Percentiles rank a stretch among this genome's conserved stretches.
These are phyloP conservation scores for Podarcis siculus DNA, from an alignment of 2,797 vertebrate species.

Conservation along the genomic window DNA sequence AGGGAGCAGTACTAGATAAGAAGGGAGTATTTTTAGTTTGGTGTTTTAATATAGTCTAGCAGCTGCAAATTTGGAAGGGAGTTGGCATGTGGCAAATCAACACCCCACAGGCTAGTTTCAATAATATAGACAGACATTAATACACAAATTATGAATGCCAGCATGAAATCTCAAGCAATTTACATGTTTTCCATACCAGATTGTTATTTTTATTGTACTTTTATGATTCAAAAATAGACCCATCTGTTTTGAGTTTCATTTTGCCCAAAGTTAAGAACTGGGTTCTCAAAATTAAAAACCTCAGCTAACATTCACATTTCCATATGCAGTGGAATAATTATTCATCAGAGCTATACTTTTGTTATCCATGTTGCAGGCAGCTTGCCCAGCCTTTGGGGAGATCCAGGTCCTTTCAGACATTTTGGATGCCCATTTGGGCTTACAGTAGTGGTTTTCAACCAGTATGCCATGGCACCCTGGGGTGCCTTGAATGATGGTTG, in stretches of 20 bases:
- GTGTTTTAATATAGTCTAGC: background rate
- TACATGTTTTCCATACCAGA: background rate
- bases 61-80: background rate
- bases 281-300: background rate
- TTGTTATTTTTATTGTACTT: background rate
- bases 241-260: background rate
- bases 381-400: background rate
- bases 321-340: background rate
- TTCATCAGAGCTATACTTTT: background rate
- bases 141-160: background rate
- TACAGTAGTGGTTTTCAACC: too few species aligned
- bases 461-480: too few species aligned
- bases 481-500: too few species aligned
- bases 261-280: background rate
- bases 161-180: background rate
- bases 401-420: background rate
- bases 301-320: background rate
- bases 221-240: background rate
- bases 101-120: conserved; percentile 1
- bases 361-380: background rate
- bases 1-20: background rate
- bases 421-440: background rate
- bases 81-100: background rate
- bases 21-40: background rate
- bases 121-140: background rate